Percentiles rank a stretch among this genome's conserved stretches.
Evolutionary conservation across 2,888 invertebrate species (phyloP).

Genomic region (Penaeus monodon): DNA sequence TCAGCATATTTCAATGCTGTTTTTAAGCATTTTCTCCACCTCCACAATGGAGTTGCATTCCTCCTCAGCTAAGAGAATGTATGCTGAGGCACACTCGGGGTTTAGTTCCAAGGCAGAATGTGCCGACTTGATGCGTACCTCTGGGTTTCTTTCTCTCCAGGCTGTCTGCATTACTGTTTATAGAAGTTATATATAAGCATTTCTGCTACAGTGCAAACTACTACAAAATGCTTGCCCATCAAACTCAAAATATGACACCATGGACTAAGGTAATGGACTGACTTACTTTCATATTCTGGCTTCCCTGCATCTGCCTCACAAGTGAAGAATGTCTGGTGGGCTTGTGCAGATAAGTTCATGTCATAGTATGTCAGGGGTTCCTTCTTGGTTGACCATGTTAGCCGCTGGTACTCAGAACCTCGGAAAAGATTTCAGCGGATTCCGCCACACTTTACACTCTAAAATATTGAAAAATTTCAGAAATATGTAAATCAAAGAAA

Average conservation of each 20-base stretch:
- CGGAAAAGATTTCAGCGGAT: conserved; percentile 94
- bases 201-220: too few species aligned
- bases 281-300: conserved; percentile 65
- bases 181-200: conserved; percentile 31
- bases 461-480: conserved; percentile 63
- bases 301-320: conserved; percentile 86
- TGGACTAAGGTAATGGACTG: too few species aligned
- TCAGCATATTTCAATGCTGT: conserved; percentile 88
- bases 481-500: not conserved
- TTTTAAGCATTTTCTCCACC: conserved; percentile 84
- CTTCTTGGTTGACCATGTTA: conserved; percentile 89
- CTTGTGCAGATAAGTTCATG: conserved; percentile 98
- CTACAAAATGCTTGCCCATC: too few species aligned
- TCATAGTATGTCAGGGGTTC: conserved; percentile 98
- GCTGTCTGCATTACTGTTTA: conserved; percentile 90
- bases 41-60: conserved; percentile 93
- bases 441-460: conserved; percentile 96
- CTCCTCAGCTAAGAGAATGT: conserved; percentile 95
- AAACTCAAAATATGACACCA: too few species aligned
- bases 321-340: conserved; percentile 96
- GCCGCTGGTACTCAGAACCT: conserved; percentile 96
- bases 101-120: conserved; percentile 88
- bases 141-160: conserved; percentile 94
- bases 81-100: conserved; percentile 93
- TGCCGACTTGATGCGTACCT: conserved; percentile 90